These are phyloP conservation scores for Apamea epomidion DNA, from an alignment of 2,888 invertebrate genomes.

Conservation along the genomic window DNA sequence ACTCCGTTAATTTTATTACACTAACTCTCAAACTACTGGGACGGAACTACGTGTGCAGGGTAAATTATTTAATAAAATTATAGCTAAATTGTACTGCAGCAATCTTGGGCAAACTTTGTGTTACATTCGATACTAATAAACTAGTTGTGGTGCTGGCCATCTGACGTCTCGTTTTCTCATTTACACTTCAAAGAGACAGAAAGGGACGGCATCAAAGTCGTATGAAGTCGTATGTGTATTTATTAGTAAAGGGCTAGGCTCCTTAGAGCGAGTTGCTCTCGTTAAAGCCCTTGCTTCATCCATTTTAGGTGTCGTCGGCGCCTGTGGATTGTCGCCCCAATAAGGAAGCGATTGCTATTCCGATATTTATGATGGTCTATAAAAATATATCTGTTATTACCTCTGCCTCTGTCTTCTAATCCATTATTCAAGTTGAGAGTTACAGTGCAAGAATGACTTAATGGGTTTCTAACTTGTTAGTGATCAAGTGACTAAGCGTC, in stretches of 20 bases:
- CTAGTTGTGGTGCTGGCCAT: constrained; percentile 32
- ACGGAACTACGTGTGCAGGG: constrained; percentile 21
- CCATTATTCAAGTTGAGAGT: constrained; percentile 44
- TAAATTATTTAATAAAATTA: constrained; percentile 51
- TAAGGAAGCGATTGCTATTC: constrained; percentile 74
- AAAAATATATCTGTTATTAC: constrained; percentile 44
- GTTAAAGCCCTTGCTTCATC: constrained; percentile 79
- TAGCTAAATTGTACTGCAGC: constrained; percentile 30
- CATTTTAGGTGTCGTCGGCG: constrained; percentile 80
- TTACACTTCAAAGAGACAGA: constrained; percentile 34
- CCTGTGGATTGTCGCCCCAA: constrained; percentile 74
- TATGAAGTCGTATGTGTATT: constrained; percentile 63
- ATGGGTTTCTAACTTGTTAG: constrained; percentile 30
- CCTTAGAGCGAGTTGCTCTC: constrained; percentile 76
- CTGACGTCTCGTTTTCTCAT: constrained; percentile 36
- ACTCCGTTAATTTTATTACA: constrained; percentile 60
- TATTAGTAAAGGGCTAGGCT: constrained; percentile 70
- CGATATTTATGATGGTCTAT: constrained; percentile 64
- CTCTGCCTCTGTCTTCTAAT: constrained; percentile 33
- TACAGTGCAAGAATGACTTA: constrained; percentile 43
- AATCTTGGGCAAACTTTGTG: constrained; percentile 35
- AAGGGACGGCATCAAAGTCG: constrained; percentile 51
- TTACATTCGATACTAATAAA: constrained; percentile 35
- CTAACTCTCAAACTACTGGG: constrained; percentile 51
- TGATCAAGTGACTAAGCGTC: constrained; percentile 71